phyloP scores from a whole-genome alignment of 2,113 vertebrate species.

The Ceyx margarethae region DNA sequence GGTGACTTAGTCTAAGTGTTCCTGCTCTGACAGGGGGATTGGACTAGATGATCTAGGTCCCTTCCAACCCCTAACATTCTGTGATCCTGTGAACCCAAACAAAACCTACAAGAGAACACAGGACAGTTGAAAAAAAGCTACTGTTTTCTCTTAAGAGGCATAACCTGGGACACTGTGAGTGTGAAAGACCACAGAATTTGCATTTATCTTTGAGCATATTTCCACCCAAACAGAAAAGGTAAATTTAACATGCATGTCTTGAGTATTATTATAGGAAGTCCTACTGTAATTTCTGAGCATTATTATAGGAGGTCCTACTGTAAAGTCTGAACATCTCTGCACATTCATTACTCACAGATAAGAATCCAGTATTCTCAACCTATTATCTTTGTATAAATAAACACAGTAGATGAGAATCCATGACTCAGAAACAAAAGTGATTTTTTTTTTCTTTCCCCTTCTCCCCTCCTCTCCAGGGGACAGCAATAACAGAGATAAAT shows the following conservation, averaged over 20 bases:
- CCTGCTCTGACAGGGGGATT: too few relatives aligned
- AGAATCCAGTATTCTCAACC: neutral
- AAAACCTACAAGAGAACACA: too few relatives aligned
- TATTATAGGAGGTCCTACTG: neutral
- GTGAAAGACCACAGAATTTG: neutral
- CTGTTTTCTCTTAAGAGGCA: neutral
- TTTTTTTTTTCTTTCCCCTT: too few relatives aligned
- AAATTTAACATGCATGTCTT: neutral
- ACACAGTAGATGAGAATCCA: neutral
- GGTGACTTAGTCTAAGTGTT: too few relatives aligned
- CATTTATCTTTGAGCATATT: neutral
- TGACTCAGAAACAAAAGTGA: neutral
- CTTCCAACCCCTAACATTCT: too few relatives aligned
- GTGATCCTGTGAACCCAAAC: too few relatives aligned
- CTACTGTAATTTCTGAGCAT: neutral
- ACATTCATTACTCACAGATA: neutral
- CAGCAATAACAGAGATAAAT: neutral
- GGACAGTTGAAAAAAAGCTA: neutral
- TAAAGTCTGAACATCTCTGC: neutral
- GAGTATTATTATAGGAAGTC: neutral
- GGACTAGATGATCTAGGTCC: too few relatives aligned
- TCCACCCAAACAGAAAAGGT: neutral
- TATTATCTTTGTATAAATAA: neutral
- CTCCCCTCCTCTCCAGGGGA: too few relatives aligned
- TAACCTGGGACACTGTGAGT: neutral